phyloP scores from a whole-genome alignment of 2,888 invertebrate genomes.

The Coenonympha glycerion region DNA sequence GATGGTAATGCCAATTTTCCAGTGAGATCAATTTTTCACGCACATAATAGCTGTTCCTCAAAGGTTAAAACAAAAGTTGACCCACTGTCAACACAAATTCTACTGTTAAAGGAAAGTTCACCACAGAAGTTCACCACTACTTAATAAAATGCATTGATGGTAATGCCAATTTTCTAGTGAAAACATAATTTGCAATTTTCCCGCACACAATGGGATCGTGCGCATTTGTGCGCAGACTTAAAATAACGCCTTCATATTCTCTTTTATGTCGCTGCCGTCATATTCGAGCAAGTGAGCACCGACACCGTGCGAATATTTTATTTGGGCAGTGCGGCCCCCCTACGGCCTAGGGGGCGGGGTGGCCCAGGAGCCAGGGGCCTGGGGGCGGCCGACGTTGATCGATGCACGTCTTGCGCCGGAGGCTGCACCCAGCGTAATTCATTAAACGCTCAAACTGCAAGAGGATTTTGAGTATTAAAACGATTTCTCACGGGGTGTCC shows the following conservation, averaged over 20 bases:
- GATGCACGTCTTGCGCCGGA: slow-evolving; percentile 80
- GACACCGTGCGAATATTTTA: slow-evolving; percentile 67
- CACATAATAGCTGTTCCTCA: no score
- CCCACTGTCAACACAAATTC: no score
- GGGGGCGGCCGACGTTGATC: slow-evolving; percentile 75
- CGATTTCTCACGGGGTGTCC: slow-evolving; percentile 73
- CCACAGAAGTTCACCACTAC: no score
- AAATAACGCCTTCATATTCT: slow-evolving; percentile 33
- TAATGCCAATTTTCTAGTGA: no score
- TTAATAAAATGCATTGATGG: no score
- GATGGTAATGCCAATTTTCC: no score
- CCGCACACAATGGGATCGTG: not conserved
- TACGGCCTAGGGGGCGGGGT: slow-evolving; percentile 50
- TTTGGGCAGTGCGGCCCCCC: slow-evolving; percentile 68
- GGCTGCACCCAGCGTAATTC: slow-evolving; percentile 76
- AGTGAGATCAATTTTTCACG: no score
- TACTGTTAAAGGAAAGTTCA: no score
- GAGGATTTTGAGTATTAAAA: slow-evolving; percentile 76
- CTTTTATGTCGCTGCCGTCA: slow-evolving; percentile 52
- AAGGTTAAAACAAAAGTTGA: no score
- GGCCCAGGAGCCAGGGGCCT: slow-evolving; percentile 35
- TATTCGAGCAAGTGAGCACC: slow-evolving; percentile 57
- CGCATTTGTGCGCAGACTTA: slow-evolving; percentile 15
- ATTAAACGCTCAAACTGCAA: slow-evolving; percentile 75
- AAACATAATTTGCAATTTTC: no score